A percentile compares a stretch with the other conserved stretches of the same genome.
Evolutionary conservation across 2,113 vertebrate genomes (phyloP).

Genomic region (Osmerus eperlanus): DNA sequence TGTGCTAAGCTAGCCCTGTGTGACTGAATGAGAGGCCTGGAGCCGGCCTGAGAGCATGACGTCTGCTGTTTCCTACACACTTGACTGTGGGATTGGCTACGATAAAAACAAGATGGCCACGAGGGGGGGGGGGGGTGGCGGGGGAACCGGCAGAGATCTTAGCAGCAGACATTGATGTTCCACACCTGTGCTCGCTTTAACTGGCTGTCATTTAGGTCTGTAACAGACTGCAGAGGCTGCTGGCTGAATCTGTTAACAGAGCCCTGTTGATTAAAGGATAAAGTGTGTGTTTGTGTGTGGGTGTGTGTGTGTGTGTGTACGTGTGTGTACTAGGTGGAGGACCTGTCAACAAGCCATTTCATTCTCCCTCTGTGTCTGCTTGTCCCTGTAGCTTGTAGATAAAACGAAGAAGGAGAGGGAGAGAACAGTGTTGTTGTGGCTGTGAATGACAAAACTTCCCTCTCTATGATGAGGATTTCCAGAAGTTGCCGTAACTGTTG

Average conservation of each 20-base stretch:
- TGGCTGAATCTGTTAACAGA: constrained; percentile 52
- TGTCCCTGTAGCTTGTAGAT: constrained; percentile 33
- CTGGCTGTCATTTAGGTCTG: constrained; percentile 15
- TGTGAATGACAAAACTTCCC: not conserved
- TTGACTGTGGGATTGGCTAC: too few species aligned
- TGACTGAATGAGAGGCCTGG: not conserved
- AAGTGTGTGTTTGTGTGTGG: constrained; percentile 2
- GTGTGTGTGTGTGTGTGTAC: not conserved
- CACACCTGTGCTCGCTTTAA: not conserved
- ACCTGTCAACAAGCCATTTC: constrained; percentile 55
- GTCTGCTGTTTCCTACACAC: too few species aligned
- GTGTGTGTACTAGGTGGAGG: constrained; percentile 24
- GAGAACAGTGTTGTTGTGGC: not conserved
- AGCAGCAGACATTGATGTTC: constrained; percentile 34
- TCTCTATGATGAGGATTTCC: not conserved
- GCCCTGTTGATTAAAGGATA: constrained; percentile 59
- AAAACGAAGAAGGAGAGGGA: constrained; percentile 10
- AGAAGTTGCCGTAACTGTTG: not conserved
- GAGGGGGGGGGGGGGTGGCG: too few species aligned
- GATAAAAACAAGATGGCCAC: too few species aligned
- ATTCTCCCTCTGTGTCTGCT: constrained; percentile 25
- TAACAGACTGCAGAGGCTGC: not conserved
- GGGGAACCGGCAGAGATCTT: not conserved
- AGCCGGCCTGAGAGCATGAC: not conserved
- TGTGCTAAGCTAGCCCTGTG: too few species aligned